Evolutionary conservation across 2,888 invertebrate genomes (phyloP), one percentile per base, ranked within the genome.

Genomic region (Synanthedon andrenaeformis): DNA sequence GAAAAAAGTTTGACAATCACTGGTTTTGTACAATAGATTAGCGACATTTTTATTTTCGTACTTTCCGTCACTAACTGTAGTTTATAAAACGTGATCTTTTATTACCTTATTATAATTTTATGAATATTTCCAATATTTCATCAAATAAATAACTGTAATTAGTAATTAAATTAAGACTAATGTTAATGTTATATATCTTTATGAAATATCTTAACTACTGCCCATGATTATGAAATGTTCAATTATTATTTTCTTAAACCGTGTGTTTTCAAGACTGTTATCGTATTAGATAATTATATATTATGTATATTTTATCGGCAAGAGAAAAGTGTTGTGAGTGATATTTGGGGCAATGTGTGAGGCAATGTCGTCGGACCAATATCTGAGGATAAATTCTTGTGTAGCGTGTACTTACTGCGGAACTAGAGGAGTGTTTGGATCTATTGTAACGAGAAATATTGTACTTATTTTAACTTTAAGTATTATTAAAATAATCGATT

Each of bases 361-460:
- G 35, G 35, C 35, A 35, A 35, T 35, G 69, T 67, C 60, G 63
- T 65, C 62, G 78, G 79, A 78, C 76, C 77, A 76, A 76, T 35
- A 35, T 66, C 63, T 63, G 63, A 67, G 53, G 48, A 41, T 51
- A 35, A 35, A 51, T 35, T 8, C 14, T 51, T 52, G 52, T 42
- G 51, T 52, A 23, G 17, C 41, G 14, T 53, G 35, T 10, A 35
- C 35, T 35, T 35, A 10, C 17, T 12, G 45, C 13, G 48, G 19
- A n/a, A 55, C 53, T 66, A 62, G 60, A 54, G 55, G 19, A 35
- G 61, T 63, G 65, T 58, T 62, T 54, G 59, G 5, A 23, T 23
- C 23, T 23, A 51, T 58, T 60, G 59, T 62, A 65, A 63, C 57
- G 59, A 54, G 59, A 54, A 53, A 56, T 58, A 49, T 56, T 55